Evolutionary conservation across 2,113 vertebrate genomes (phyloP).

Genomic region (Pheucticus melanocephalus): DNA sequence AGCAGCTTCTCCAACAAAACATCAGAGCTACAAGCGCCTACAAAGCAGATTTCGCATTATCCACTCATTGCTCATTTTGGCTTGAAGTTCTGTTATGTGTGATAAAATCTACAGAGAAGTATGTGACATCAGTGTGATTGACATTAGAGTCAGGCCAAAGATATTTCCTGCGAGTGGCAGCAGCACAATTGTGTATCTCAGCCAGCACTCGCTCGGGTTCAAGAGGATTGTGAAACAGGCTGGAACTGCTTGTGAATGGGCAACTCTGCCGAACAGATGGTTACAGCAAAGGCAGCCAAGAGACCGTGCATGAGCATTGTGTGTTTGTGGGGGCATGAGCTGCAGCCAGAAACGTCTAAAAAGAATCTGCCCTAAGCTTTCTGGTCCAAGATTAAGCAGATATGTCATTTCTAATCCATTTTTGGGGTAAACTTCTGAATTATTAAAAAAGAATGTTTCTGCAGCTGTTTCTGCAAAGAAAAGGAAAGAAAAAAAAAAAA

Average conservation of each 20-base stretch:
- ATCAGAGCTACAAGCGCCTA: not conserved
- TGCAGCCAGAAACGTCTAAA: slow-evolving; percentile 41
- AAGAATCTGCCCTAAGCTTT: slow-evolving; percentile 34
- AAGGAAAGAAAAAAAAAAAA: not conserved
- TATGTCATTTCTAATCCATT: slow-evolving; percentile 47
- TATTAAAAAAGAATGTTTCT: slow-evolving; percentile 33
- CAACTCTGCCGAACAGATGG: slow-evolving; percentile 33
- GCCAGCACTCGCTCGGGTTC: not conserved
- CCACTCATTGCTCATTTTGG: not conserved
- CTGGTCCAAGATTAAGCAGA: slow-evolving; percentile 56
- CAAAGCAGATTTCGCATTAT: not conserved
- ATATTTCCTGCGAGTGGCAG: slow-evolving; percentile 31
- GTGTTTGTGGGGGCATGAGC: not conserved
- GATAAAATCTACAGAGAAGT: slow-evolving; percentile 50
- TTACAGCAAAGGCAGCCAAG: slow-evolving; percentile 8
- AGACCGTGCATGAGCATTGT: not conserved
- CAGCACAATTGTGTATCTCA: not conserved
- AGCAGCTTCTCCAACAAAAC: not conserved
- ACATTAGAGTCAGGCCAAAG: slow-evolving; percentile 4
- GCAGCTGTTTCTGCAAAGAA: slow-evolving; percentile 23
- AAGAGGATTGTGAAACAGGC: slow-evolving; percentile 1
- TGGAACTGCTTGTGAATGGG: slow-evolving; percentile 12
- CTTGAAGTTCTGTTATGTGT: not conserved
- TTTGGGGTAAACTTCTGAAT: slow-evolving; percentile 1
- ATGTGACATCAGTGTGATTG: not conserved